Percentiles rank a stretch among this genome's conserved stretches.
phyloP scores from a whole-genome alignment of 2,113 vertebrate genomes.

The Equus przewalskii region DNA sequence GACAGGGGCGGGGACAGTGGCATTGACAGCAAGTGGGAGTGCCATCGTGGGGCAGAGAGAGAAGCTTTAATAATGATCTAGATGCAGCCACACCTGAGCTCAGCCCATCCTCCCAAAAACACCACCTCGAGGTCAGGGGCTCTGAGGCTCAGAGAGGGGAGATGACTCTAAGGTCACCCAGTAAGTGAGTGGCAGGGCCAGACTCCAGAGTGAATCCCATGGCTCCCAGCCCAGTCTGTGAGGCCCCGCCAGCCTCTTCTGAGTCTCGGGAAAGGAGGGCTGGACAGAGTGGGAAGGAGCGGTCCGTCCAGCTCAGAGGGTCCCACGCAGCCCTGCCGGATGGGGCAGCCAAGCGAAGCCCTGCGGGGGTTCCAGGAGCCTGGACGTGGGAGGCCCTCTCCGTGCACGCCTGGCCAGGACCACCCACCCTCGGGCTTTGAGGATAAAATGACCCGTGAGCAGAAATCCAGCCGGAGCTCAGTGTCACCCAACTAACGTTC shows the following conservation, averaged over 20 bases:
- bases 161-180: background rate
- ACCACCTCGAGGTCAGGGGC: rapidly evolving
- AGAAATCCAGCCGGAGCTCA: rapidly evolving
- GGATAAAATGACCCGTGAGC: rapidly evolving
- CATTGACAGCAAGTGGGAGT: too few relatives aligned
- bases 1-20: too few relatives aligned
- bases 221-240: background rate
- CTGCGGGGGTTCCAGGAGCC: background rate
- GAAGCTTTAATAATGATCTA: background rate
- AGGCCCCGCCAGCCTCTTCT: background rate
- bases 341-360: rapidly evolving
- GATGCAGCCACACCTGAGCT: rapidly evolving
- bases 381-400: rapidly evolving
- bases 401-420: rapidly evolving
- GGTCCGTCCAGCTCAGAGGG: background rate
- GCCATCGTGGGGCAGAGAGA: too few relatives aligned
- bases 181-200: background rate
- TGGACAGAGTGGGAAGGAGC: rapidly evolving
- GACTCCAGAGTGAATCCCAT: background rate
- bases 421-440: background rate
- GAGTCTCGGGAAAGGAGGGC: background rate
- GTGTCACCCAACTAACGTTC: rapidly evolving
- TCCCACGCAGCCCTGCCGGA: background rate
- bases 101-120: background rate
- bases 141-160: background rate